Evolutionary conservation across 2,113 vertebrate genomes (phyloP).

Genomic region (Trogon melanurus): DNA sequence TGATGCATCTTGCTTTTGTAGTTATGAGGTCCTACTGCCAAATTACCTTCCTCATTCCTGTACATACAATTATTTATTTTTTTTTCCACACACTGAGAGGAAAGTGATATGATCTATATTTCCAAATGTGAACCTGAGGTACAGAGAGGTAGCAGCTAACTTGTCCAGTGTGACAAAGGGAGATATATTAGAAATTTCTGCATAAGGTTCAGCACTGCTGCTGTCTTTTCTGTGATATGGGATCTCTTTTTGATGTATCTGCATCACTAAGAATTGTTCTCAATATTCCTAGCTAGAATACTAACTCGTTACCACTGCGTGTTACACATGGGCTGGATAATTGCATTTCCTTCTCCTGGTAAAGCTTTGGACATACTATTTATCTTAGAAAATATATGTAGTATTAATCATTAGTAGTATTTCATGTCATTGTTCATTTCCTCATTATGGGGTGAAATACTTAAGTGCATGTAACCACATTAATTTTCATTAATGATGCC

Average conservation of each 20-base stretch:
- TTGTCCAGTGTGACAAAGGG: not conserved
- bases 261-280: not conserved
- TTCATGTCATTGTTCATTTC: conserved; percentile 36
- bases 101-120: rapidly evolving
- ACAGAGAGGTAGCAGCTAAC: not conserved
- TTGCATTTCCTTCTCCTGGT: not conserved
- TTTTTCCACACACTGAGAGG: not conserved
- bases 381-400: conserved; percentile 2
- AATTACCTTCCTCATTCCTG: rapidly evolving
- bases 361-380: not conserved
- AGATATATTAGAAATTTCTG: not conserved
- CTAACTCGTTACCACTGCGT: not conserved
- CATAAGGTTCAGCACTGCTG: rapidly evolving
- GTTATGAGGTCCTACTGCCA: not conserved
- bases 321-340: not conserved
- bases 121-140: not conserved
- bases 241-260: not conserved
- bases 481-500: conserved; percentile 41
- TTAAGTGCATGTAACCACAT: not conserved
- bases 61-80: not conserved
- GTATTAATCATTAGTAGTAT: conserved; percentile 1
- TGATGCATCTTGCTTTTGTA: not conserved
- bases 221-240: not conserved
- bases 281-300: not conserved
- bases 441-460: not conserved